These are phyloP conservation scores for Leuciscus waleckii DNA, from an alignment of 2,797 vertebrate genomes.

Conservation along the genomic window DNA sequence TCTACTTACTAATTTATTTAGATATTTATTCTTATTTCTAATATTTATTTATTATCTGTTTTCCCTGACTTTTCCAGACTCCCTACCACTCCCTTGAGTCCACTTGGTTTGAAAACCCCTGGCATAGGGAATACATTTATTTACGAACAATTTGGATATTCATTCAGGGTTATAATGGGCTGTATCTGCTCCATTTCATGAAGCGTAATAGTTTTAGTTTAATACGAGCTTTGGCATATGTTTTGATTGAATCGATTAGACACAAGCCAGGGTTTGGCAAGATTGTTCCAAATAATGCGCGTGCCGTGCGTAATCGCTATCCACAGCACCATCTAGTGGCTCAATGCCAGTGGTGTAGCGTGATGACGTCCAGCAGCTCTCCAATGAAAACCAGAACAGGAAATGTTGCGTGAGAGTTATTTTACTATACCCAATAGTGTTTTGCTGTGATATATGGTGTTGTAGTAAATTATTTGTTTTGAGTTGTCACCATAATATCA, in stretches of 20 bases:
- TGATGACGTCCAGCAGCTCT: not conserved
- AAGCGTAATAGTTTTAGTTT: not conserved
- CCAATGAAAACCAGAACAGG: not conserved
- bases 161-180: not conserved
- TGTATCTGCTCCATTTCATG: not conserved
- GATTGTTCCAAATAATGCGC: not conserved
- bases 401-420: not conserved
- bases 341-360: not conserved
- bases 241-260: conserved; percentile 10
- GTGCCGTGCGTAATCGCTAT: conserved; percentile 21
- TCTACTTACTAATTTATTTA: not conserved
- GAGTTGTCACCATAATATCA: not conserved
- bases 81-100: not conserved
- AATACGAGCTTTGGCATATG: not conserved
- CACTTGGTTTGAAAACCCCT: not conserved
- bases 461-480: not conserved
- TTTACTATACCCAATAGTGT: not conserved
- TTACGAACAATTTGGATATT: not conserved
- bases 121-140: not conserved
- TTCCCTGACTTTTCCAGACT: not conserved
- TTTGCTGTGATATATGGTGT: not conserved
- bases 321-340: conserved; percentile 41
- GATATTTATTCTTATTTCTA: not conserved
- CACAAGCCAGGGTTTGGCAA: not conserved
- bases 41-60: not conserved